Base-by-base conservation (phyloP, 53 echinoderm and acorn worm genomes). In the Paelopatides confundens region DNA sequence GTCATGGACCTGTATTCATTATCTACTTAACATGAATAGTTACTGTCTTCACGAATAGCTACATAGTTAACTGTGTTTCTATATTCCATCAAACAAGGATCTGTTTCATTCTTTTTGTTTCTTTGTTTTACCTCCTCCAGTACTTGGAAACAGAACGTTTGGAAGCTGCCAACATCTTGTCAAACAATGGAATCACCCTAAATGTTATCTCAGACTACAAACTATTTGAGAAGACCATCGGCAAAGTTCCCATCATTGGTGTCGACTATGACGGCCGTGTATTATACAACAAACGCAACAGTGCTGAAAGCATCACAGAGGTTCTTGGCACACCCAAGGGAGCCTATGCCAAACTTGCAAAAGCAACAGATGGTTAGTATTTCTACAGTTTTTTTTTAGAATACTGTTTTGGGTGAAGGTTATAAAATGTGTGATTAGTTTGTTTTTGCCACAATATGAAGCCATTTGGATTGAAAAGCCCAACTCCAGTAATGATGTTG, bases 181-280 rank as follows among this genome's bases (percentile, higher is more conserved):
- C 65, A 4, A 67, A 82, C 32, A 92, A 91, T 38, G 88, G 90
- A 76, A 92, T 99, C 86, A 92, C 74, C 82, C 65, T 99, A 62
- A 93, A 95, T 69, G 93, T 95, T 69, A 92, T 99, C 91, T 99
- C 99, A 65, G 37, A 77, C 37, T 99, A 99, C 86, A 77, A 85
- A 0, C 82, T 84, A 2, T 81, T 95, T 6, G 81, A 90, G 46
- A 94, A 98, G 91, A 86, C 89, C 63, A 91, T 86, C 31, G 39
- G 81, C 74, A 91, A 90, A 49, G 91, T 88, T 6, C 90, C 93
- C 13, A 86, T 95, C 37, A 62, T 95, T 70, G 99, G 99, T 27
- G 87, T 99, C 79, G 86, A 85, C 88, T 93, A 71, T 65, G 90
- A 94, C 48, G 88, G 89, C 0, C 82, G 65, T 43, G 88, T 91